phyloP scores from a whole-genome alignment of 2,888 invertebrate species.

The Amiota minor region DNA sequence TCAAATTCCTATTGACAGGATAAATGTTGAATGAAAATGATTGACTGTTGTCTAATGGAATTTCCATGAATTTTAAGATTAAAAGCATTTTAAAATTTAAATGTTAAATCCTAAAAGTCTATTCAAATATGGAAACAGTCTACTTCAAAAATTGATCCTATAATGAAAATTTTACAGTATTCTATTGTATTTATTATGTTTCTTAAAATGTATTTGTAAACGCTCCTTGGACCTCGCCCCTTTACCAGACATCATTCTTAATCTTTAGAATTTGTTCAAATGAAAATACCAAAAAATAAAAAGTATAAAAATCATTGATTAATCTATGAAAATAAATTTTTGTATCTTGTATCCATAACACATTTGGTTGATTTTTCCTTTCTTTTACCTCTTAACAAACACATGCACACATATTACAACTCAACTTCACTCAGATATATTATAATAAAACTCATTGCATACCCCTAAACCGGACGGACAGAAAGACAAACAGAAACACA shows the following conservation, averaged over 20 bases:
- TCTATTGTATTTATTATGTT: no score
- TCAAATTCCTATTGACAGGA: no score
- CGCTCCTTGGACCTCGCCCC: no score
- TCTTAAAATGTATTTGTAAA: no score
- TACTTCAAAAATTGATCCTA: background rate
- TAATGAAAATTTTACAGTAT: no score
- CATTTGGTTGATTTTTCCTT: background rate
- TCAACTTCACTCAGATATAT: background rate
- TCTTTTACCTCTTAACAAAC: background rate
- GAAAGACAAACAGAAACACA: background rate
- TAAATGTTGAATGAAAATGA: no score
- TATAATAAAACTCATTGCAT: conserved; percentile 3
- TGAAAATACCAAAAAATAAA: background rate
- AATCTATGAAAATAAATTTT: conserved; percentile 65
- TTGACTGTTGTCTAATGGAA: no score
- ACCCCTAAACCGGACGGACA: background rate
- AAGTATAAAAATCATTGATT: conserved; percentile 46
- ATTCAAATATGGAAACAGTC: background rate
- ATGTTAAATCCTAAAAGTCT: background rate
- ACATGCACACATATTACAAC: background rate
- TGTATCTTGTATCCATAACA: conserved; percentile 43
- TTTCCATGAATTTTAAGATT: no score
- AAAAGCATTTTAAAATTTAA: no score
- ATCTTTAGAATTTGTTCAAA: background rate
- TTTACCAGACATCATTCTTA: no score